Conservation (phyloP, 2,888 invertebrate species). For the Sinotaia quadrata region DNA sequence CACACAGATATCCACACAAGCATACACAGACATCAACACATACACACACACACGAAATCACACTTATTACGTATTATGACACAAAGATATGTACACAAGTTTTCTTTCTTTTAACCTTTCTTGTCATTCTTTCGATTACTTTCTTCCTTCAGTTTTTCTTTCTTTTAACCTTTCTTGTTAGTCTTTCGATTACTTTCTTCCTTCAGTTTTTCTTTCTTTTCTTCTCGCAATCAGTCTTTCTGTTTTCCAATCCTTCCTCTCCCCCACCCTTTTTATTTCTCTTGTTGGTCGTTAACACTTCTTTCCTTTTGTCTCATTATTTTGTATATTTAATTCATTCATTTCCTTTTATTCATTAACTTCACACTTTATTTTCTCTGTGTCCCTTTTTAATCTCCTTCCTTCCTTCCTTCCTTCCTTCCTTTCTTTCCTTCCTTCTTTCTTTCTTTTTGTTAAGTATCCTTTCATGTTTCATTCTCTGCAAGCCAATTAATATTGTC, state of each 20-base stretch:
- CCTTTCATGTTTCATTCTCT: neutral
- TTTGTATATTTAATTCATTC: neutral
- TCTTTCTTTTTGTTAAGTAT: slow-evolving; percentile 11
- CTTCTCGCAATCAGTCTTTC: neutral
- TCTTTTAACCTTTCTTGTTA: neutral
- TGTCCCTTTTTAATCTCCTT: neutral
- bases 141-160: neutral
- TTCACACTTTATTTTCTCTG: neutral
- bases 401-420: neutral
- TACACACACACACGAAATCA: neutral
- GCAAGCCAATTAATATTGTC: neutral
- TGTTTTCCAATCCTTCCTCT: neutral
- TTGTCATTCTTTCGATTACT: neutral
- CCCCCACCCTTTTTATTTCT: neutral
- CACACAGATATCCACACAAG: neutral
- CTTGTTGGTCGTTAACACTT: slow-evolving; percentile 5
- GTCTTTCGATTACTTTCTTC: slow-evolving; percentile 6
- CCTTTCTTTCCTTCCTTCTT: neutral
- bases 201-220: slow-evolving; percentile 13
- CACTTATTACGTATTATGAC: neutral
- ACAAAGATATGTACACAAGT: neutral
- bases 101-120: too few species aligned
- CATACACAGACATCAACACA: neutral
- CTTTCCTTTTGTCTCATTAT: neutral
- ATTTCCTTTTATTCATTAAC: neutral